Conservation (phyloP, 2,888 invertebrate genomes). For the Agonopterix arenella region DNA sequence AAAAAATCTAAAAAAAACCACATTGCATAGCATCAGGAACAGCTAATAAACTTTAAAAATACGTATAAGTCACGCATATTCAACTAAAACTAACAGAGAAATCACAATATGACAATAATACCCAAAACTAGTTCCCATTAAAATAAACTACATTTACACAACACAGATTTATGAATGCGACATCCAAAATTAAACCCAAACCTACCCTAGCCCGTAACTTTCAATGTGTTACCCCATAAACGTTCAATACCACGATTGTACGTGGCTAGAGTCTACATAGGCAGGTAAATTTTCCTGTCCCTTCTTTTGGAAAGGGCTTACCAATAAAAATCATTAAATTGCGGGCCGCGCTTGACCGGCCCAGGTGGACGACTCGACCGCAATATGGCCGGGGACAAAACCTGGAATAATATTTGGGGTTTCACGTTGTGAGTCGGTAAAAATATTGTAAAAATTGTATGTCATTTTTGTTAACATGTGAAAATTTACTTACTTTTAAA, state of each 20-base stretch:
- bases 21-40: too few species aligned
- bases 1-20: too few species aligned
- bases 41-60: too few species aligned
- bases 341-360: conserved; percentile 40
- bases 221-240: conserved; percentile 52
- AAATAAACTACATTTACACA: not conserved
- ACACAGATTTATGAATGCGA: conserved; percentile 1
- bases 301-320: conserved; percentile 39
- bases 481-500: too few species aligned
- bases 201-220: conserved; percentile 33
- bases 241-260: conserved; percentile 56
- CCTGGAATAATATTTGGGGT: conserved; percentile 19
- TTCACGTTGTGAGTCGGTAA: too few species aligned
- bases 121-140: not conserved
- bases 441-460: too few species aligned
- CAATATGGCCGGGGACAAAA: conserved; percentile 39
- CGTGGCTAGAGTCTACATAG: conserved; percentile 35
- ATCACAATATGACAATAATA: not conserved
- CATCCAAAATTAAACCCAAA: conserved; percentile 34
- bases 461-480: too few species aligned
- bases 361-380: conserved; percentile 31
- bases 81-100: too few species aligned
- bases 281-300: conserved; percentile 55
- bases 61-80: too few species aligned
- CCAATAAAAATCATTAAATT: conserved; percentile 66